Base-by-base conservation (phyloP, 2,888 invertebrate genomes). In the Epirrhoe alternata region DNA sequence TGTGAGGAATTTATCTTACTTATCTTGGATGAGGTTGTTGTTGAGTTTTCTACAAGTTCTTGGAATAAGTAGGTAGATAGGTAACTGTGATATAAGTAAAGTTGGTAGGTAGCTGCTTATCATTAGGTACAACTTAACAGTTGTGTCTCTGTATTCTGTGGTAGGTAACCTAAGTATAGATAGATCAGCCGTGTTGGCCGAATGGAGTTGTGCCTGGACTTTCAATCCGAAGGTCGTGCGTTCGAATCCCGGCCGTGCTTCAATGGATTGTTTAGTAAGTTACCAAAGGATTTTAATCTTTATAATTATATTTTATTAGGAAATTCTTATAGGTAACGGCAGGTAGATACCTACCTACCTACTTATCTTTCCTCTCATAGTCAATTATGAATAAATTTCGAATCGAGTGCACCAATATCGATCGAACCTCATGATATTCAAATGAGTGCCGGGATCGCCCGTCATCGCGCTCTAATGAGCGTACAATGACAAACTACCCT, bases 401-500 rank as follows among this genome's bases (percentile, higher is more conserved):
- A 45, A 45, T 45, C 45, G 14, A 1, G 6, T 10, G 1, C 35
- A 8, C 35, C 35, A 35, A 38, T 17, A 47, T 38, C 33, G 45
- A 60, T 60, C 12, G 6, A 64, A 70, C 12, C 66, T 71, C 84
- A 85, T 84, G 81, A 85, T 85, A 86, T 87, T 86, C 77, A 87
- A 87, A 73, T 72, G 24, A 24, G 24, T 24, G 24, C 24, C 3
- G 77, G 72, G 75, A 84, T 81, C 79, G 69, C 72, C 74, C 76
- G 78, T 82, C 82, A 83, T 77, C 61, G 69, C 53, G 64, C 65
- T 53, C 77, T 86, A 86, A 88, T 86, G 83, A 86, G 83, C 79
- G 78, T 82, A 77, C 74, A 81, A 86, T 87, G 86, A 89, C 82
- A 87, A 88, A 88, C 84, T 86, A 86, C 82, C 82, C 85, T 84